Base-by-base conservation (phyloP, 2,888 invertebrate species). In the Eupithecia exiguata region DNA sequence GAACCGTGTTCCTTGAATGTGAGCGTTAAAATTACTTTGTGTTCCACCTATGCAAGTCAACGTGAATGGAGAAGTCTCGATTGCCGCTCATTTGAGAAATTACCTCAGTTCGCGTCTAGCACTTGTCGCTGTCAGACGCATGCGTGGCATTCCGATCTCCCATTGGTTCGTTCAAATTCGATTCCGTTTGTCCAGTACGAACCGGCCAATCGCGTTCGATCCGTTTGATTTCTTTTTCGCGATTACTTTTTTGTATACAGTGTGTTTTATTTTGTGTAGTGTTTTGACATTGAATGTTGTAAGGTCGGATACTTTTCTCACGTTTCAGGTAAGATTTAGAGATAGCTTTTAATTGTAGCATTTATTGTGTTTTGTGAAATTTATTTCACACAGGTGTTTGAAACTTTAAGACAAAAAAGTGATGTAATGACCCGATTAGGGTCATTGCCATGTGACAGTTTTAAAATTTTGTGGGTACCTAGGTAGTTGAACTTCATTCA, bases 11-110 rank as follows among this genome's bases (percentile, higher is more conserved):
- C 0, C 0, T 1, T 1, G 0, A 0, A 0, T 0, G 30, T 83
- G 84, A 74, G 76, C 77, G 73, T 74, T n/a, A 82, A 79, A 81
- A 76, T 85, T 6, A 75, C 25, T n/a, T 79, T 74, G n/a, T 46
- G 21, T 43, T 49, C 68, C 30, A 74, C 72, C 63, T 69, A 84
- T 85, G 81, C 83, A 87, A 87, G 86, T 84, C 87, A 86, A 87
- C 88, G 92, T 90, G 91, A 92, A 91, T 90, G 91, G 92, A 91
- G 89, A 92, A 91, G 62, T 62, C 36, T n/a, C 88, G 87, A 88
- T 87, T 84, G 87, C 88, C 88, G 89, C 86, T 91, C 89, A 87
- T 90, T 91, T 89, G 89, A 91, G 91, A 91, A 91, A 92, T 90
- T 88, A 82, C 89, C 86, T 88, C 88, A 91, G 91, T 92, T 86